Percentiles rank a stretch among this genome's conserved stretches.
These are phyloP conservation scores for Callorhinus ursinus DNA, from an alignment of 2,113 vertebrate species.

Conservation along the genomic window DNA sequence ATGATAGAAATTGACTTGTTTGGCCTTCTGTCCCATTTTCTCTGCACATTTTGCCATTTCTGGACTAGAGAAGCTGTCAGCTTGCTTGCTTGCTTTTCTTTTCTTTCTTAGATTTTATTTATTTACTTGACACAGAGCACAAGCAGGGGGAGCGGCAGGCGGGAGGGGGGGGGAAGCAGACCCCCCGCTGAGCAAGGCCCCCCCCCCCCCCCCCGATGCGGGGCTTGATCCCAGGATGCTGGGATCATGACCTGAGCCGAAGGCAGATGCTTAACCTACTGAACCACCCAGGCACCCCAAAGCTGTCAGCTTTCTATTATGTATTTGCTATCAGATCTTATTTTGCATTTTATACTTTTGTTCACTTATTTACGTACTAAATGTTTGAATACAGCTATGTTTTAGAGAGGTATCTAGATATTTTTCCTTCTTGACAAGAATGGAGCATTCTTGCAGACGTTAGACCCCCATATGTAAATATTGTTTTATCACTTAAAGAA, in stretches of 20 bases:
- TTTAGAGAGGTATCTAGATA: neutral
- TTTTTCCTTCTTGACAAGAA: neutral
- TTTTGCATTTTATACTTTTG: neutral
- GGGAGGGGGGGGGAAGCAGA: no score
- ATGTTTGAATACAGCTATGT: neutral
- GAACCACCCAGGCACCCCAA: neutral
- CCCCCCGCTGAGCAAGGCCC: no score
- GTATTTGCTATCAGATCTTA: neutral
- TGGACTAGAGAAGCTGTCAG: neutral
- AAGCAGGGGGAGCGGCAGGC: no score
- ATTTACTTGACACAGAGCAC: no score
- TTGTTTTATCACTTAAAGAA: slow-evolving; percentile 9
- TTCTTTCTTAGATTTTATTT: no score
- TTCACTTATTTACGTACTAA: neutral
- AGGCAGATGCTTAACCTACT: no score
- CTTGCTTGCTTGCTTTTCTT: neutral
- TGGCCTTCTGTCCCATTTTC: neutral
- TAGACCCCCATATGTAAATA: slow-evolving; percentile 18
- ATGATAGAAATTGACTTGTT: neutral
- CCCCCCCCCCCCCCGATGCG: no score
- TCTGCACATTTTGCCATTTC: neutral
- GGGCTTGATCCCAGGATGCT: no score
- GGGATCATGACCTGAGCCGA: no score
- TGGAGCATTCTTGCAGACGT: neutral
- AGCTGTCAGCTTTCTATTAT: neutral